Percentiles rank a stretch among this genome's conserved stretches.
Conservation (phyloP, 2,888 invertebrate genomes). For the Yponomeuta plumbellus region DNA sequence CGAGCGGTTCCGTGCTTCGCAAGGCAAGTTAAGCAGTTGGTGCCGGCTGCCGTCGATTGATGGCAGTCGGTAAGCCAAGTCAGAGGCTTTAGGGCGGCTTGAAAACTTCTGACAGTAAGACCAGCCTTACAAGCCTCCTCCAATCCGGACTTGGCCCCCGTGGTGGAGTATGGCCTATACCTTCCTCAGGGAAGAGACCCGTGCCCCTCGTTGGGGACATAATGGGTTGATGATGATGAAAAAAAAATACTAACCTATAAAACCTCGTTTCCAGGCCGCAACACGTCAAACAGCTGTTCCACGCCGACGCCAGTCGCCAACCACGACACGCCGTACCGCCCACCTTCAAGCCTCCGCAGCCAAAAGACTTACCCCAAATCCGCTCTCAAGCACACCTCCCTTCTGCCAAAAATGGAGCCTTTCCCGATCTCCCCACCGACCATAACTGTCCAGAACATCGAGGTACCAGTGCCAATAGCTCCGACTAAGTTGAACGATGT, state of each 20-base stretch:
- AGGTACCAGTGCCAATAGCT: constrained; percentile 59
- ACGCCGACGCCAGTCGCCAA: constrained; percentile 65
- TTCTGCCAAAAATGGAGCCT: constrained; percentile 66
- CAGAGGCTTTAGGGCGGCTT: too few relatives aligned
- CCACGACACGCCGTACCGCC: constrained; percentile 71
- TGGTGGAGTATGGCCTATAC: too few relatives aligned
- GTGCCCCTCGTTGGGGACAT: too few relatives aligned
- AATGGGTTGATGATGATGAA: too few relatives aligned
- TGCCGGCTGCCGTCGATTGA: too few relatives aligned
- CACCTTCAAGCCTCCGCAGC: constrained; percentile 64
- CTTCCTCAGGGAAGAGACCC: too few relatives aligned
- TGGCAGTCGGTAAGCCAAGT: too few relatives aligned
- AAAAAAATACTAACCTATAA: not conserved
- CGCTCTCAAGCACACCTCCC: constrained; percentile 44
- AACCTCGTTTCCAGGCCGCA: constrained; percentile 53
- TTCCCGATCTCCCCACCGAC: constrained; percentile 62
- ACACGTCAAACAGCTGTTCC: constrained; percentile 64
- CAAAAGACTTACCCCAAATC: constrained; percentile 70
- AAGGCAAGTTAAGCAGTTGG: too few relatives aligned
- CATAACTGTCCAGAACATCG: constrained; percentile 46
- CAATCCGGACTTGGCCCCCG: too few relatives aligned
- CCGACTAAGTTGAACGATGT: constrained; percentile 69
- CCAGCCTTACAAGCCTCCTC: too few relatives aligned
- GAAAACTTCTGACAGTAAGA: too few relatives aligned
- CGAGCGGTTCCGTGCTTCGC: too few relatives aligned